These are phyloP conservation scores for Choloepus didactylus DNA, from an alignment of 2,797 vertebrate genomes.

Conservation along the genomic window DNA sequence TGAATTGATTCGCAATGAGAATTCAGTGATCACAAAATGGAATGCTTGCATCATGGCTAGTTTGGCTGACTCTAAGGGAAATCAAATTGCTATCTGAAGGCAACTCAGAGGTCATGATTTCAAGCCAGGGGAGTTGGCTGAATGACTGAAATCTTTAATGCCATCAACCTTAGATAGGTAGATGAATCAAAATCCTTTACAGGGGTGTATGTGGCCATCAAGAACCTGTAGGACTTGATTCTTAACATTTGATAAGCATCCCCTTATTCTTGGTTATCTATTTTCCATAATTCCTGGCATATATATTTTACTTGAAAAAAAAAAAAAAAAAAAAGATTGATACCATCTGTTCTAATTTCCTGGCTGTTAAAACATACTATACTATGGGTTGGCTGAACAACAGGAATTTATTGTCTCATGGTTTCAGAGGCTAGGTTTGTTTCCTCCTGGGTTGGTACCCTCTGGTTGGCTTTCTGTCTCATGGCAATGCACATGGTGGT, in stretches of 20 bases:
- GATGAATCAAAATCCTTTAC: background rate
- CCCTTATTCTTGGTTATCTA: background rate
- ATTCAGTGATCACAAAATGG: background rate
- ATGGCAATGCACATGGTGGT: too few relatives aligned
- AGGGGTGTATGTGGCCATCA: background rate
- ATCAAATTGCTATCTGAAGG: background rate
- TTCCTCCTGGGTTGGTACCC: too few relatives aligned
- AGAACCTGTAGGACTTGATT: background rate
- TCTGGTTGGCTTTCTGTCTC: too few relatives aligned
- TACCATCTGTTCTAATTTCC: too few relatives aligned
- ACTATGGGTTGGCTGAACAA: too few relatives aligned
- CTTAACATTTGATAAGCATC: background rate
- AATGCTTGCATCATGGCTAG: rapidly evolving
- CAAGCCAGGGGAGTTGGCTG: background rate
- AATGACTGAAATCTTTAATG: background rate
- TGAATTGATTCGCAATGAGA: background rate
- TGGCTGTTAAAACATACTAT: too few relatives aligned
- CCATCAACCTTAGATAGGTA: background rate
- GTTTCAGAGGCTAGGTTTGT: too few relatives aligned
- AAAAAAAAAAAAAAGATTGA: too few relatives aligned
- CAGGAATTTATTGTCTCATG: too few relatives aligned
- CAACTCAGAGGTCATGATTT: background rate
- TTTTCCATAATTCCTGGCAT: background rate
- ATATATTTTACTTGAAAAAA: background rate
- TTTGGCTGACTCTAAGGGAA: background rate